Evolutionary conservation across 1,140 invertebrate genomes (phyloP), one percentile per base, ranked within the genome.

Genomic region (Cherax quadricarinatus): DNA sequence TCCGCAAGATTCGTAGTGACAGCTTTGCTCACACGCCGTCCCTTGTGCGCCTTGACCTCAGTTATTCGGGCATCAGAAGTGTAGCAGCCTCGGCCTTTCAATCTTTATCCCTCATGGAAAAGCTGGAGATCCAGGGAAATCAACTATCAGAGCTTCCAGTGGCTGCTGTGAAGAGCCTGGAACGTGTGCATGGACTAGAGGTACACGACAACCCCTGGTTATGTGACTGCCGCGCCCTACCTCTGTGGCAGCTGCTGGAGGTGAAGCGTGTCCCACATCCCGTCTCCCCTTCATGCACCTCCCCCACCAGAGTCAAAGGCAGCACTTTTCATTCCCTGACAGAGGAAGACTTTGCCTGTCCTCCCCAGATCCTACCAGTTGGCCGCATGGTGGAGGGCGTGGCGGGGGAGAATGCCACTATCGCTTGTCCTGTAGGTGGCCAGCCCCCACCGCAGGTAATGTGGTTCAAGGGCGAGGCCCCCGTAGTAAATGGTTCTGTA

Each of bases 401-500:
- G 10, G 96, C 97, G 88, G 98, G 98, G 0, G 97, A 98, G 94
- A 98, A 98, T 95, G 97, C 97, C 0, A 98, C 97, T 4, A 96
- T 99, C 49, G 95, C 96, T 9, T 99, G 98, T 94, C 95, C 96
- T 21, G 97, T 98, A 0, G 96, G 97, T 81, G 97, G 97, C 0
- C 96, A 98, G 88, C 98, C 98, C 0, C 96, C 97, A 18, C 97
- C 98, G 0, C 96, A 96, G 80, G 96, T 98, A 79, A 97, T 97
- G 93, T 98, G 98, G 98, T 97, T 97, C 97, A 30, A 85, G 90
- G 88, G 83, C 30, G 91, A 89, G 66, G 81, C 80, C 16, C 91
- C 91, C 48, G 87, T 92, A 21, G 81, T 92, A 57, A 92, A 92
- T 79, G 91, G 91, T 1, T 92, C 91, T 75, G 82, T 93, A 93